Evolutionary conservation across 2,888 invertebrate genomes (phyloP).

Genomic region (Drosophila helvetica): DNA sequence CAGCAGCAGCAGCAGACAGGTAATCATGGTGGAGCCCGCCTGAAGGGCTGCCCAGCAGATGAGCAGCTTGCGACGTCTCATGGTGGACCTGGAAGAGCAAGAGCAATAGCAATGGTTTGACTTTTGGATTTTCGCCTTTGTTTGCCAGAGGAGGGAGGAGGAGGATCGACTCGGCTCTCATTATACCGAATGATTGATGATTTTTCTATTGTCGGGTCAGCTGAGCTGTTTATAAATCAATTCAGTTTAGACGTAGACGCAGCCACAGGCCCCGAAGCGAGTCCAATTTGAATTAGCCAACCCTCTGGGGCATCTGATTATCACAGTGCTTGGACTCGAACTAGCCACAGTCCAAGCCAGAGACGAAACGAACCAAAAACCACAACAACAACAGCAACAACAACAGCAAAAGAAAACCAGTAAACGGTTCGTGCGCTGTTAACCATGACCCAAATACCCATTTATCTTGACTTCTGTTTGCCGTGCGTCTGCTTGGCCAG

Average conservation of each 20-base stretch:
- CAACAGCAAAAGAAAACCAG: constrained; percentile 61
- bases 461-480: constrained; percentile 73
- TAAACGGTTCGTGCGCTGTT: constrained; percentile 68
- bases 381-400: constrained; percentile 35
- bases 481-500: constrained; percentile 39
- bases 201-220: constrained; percentile 51
- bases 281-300: constrained; percentile 74
- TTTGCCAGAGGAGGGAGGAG: constrained; percentile 9
- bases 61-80: constrained; percentile 78
- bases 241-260: constrained; percentile 17
- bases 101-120: constrained; percentile 1
- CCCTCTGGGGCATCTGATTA: constrained; percentile 46
- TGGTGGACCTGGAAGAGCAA: constrained; percentile 40
- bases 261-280: constrained; percentile 33
- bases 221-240: constrained; percentile 44
- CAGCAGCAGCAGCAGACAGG: constrained; percentile 63
- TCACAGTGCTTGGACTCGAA: constrained; percentile 30
- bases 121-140: constrained; percentile 1
- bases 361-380: constrained; percentile 18
- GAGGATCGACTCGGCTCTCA: constrained; percentile 35
- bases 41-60: constrained; percentile 75
- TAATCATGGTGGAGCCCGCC: constrained; percentile 65
- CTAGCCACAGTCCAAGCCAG: constrained; percentile 12
- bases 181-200: constrained; percentile 71
- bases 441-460: constrained; percentile 73